Evolutionary conservation across 2,797 vertebrate species (phyloP).

Genomic region (Eutrigla gurnardus): DNA sequence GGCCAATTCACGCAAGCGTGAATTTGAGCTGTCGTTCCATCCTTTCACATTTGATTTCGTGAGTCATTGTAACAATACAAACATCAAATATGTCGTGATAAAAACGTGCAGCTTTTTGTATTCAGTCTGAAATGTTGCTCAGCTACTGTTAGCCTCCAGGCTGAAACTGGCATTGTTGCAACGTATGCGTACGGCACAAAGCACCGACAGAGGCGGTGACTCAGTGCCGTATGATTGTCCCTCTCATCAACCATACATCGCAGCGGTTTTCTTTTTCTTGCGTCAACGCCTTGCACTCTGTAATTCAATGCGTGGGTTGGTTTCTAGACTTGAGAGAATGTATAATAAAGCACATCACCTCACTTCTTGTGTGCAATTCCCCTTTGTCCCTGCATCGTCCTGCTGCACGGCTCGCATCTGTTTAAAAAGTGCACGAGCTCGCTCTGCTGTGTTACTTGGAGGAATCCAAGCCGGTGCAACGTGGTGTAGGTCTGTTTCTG

Average conservation of each 20-base stretch:
- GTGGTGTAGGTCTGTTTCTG: background rate
- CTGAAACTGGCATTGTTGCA: background rate
- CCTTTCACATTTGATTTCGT: background rate
- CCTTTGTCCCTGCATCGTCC: background rate
- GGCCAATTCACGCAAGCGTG: slow-evolving; percentile 1
- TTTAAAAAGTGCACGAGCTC: background rate
- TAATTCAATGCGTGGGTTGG: background rate
- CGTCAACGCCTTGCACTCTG: background rate
- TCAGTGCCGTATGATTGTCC: background rate
- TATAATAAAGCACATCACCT: no score
- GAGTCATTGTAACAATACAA: background rate
- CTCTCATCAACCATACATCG: background rate
- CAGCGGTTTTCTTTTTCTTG: background rate
- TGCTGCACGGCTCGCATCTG: background rate
- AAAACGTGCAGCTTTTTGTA: background rate
- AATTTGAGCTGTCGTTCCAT: slow-evolving; percentile 8
- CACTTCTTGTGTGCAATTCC: no score
- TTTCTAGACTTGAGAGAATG: background rate
- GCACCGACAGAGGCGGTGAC: background rate
- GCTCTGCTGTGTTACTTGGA: background rate
- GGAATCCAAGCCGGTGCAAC: background rate
- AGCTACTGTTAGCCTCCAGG: background rate
- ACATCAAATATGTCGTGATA: background rate
- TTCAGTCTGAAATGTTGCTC: background rate
- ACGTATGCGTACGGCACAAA: background rate